Evolutionary conservation across 2,888 invertebrate species (phyloP).

Genomic region (Sarcophaga subvicina): DNA sequence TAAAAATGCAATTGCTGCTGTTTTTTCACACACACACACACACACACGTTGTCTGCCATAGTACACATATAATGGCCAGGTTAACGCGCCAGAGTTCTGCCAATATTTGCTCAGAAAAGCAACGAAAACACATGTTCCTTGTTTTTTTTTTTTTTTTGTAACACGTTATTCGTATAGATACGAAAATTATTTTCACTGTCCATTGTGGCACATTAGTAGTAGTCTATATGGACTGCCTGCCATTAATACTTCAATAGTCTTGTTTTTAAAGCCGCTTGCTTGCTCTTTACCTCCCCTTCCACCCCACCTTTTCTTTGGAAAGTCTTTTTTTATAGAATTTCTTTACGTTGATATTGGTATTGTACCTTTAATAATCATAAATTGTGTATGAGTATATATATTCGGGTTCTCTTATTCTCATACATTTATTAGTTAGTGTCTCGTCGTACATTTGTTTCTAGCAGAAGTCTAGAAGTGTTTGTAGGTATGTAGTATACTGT

Average conservation of each 20-base stretch:
- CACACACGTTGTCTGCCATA: constrained; percentile 11
- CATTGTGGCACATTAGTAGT: constrained; percentile 80
- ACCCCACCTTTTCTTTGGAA: background rate
- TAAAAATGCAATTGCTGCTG: constrained; percentile 63
- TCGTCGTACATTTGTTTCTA: constrained; percentile 14
- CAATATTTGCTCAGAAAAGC: background rate
- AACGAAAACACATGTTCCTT: constrained; percentile 19
- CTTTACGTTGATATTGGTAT: background rate
- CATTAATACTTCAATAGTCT: constrained; percentile 58
- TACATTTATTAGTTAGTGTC: constrained; percentile 43
- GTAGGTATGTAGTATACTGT: background rate
- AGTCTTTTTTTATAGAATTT: constrained; percentile 5
- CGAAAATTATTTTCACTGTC: constrained; percentile 75
- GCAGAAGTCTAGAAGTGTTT: constrained; percentile 12
- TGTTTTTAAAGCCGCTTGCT: constrained; percentile 20
- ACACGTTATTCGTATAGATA: background rate
- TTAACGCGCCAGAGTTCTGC: constrained; percentile 25
- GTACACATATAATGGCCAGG: constrained; percentile 25
- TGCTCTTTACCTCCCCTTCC: background rate
- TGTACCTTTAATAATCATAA: constrained; percentile 55
- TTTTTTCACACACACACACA: background rate
- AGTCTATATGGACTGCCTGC: constrained; percentile 71
- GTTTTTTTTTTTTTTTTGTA: background rate
- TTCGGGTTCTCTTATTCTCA: constrained; percentile 46
- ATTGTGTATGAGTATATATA: constrained; percentile 39